Base-by-base conservation (phyloP, 2,113 vertebrate genomes). In the Myrmecobius fasciatus region DNA sequence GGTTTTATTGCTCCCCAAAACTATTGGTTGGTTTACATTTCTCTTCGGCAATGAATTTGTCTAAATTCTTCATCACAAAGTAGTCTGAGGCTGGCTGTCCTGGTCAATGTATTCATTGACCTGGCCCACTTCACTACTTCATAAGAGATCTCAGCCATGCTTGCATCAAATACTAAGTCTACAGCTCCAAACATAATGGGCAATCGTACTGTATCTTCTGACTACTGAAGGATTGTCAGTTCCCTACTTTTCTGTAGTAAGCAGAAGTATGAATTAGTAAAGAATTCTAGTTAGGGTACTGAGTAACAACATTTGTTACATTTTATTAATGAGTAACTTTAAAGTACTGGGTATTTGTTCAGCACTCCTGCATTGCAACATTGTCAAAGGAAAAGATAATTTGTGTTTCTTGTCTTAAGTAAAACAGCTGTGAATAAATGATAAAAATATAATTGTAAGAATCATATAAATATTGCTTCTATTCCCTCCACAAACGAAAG, bases 391-490 rank as follows among this genome's bases (percentile, higher is more conserved):
- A 96, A 92, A 95, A 52, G 96, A 95, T 93, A 96, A 94, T 96
- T 96, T 90, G 54, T 96, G 49, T 97, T 97, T 97, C 88, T 95
- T 43, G 88, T 92, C n/a, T 97, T 97, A 96, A 95, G 95, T 94
- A 97, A 96, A 96, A 54, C 95, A 31, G 20, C 91, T 89, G 49
- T 95, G 93, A 95, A 96, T 97, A 98, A 95, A 92, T 94, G 88
- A 94, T 96, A 93, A 95, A 96, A 95, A 94, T 95, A 89, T 97
- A 96, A 97, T 95, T 96, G 96, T 92, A 90, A 94, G 89, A 96
- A 97, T 97, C 95, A 97, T 96, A 91, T 43, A 22, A 31, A 93
- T 97, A 97, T 94, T 94, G 88, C 96, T 96, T 96, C 93, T 25
- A 2, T 7, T 8, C 46, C 2, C 20, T 43, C 22, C 8, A 28